phyloP scores from a whole-genome alignment of 2,113 vertebrate genomes.

The Bubalus kerabau region DNA sequence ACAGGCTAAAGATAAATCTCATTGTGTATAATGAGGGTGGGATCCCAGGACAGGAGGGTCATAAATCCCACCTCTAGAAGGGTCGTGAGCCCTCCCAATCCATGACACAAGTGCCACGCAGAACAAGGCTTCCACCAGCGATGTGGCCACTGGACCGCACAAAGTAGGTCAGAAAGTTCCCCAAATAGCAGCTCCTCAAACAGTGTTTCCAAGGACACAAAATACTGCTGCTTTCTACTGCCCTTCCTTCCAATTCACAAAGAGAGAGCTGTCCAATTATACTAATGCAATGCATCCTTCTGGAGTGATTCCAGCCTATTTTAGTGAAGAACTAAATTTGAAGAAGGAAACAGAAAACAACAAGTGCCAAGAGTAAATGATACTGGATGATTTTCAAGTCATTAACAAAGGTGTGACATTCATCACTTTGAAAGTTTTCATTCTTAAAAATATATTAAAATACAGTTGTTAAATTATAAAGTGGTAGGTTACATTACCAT shows the following conservation, averaged over 20 bases:
- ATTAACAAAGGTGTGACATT: neutral
- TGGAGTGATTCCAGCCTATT: neutral
- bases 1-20: conserved; percentile 36
- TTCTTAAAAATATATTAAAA: conserved; percentile 4
- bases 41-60: neutral
- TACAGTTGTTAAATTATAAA: neutral
- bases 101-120: neutral
- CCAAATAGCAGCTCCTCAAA: neutral
- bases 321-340: conserved; percentile 22
- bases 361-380: neutral
- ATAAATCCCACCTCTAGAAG: conserved; percentile 27
- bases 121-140: neutral
- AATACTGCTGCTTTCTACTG: neutral
- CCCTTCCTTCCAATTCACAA: neutral
- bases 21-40: neutral
- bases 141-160: neutral
- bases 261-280: conserved; percentile 10
- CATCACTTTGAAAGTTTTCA: neutral
- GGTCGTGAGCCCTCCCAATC: neutral
- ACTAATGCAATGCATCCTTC: neutral
- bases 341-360: neutral
- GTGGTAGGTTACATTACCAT: neutral
- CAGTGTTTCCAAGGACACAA: conserved; percentile 8
- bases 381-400: conserved; percentile 10
- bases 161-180: neutral